These are phyloP conservation scores for Erethizon dorsatum DNA, from an alignment of 2,797 vertebrate genomes.

Conservation along the genomic window DNA sequence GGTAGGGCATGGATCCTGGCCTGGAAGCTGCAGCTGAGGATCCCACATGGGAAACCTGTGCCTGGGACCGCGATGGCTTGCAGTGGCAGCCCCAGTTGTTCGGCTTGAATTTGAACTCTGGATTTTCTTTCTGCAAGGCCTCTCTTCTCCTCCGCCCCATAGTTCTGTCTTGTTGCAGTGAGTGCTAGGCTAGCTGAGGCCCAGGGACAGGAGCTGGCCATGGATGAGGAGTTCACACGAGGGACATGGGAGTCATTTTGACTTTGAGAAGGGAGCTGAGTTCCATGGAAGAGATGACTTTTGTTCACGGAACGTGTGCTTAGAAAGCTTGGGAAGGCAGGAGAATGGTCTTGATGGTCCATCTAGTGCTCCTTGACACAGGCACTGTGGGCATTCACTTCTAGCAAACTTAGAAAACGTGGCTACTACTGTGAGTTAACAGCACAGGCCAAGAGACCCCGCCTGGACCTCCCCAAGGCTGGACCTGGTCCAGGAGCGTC, in stretches of 20 bases:
- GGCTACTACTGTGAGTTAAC: rapidly evolving
- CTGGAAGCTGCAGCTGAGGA: rapidly evolving
- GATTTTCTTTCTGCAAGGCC: no score
- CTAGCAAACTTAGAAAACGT: rapidly evolving
- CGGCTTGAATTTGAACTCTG: neutral
- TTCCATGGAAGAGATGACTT: rapidly evolving
- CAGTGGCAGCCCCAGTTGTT: neutral
- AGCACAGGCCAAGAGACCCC: rapidly evolving
- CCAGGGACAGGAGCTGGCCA: rapidly evolving
- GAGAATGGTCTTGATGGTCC: rapidly evolving
- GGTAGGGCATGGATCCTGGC: rapidly evolving
- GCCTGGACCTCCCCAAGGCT: neutral
- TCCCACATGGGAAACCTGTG: rapidly evolving
- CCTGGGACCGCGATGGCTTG: rapidly evolving
- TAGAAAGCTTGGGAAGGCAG: no score
- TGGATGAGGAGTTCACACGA: rapidly evolving
- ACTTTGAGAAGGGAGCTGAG: neutral
- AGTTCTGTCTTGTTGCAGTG: neutral
- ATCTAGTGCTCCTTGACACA: rapidly evolving
- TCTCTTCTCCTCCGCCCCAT: rapidly evolving
- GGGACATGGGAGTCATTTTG: rapidly evolving
- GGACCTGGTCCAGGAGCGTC: rapidly evolving
- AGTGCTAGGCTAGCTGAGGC: neutral
- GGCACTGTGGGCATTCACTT: neutral
- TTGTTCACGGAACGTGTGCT: rapidly evolving